Evolutionary conservation across 2,888 invertebrate species (phyloP), one percentile per base, ranked within the genome.

Genomic region (Ametastegia equiseti): DNA sequence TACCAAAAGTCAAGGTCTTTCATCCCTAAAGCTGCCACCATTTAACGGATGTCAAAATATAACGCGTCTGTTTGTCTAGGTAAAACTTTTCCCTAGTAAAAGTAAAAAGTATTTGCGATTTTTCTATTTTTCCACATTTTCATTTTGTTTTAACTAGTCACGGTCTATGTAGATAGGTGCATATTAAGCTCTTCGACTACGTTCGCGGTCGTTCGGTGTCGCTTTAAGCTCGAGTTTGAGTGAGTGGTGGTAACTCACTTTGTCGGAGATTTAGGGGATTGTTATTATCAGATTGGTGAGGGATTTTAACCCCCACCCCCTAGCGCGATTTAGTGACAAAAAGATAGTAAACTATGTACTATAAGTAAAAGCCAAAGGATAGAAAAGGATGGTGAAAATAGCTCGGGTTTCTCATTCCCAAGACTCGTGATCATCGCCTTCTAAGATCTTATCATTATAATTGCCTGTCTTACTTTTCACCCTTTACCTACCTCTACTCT

Each of bases 401-500:
- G n/a, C n/a, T n/a, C 57, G 19, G 19, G 50, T 13, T 60, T 60
- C n/a, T 60, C 11, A 30, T 30, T 30, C 30, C 4, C 13, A 27
- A 39, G 39, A 67, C 39, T 67, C 15, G 65, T 67, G 36, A 39
- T 67, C 65, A 67, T 67, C 65, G 36, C 11, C 65, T 67, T 39
- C 36, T 67, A 67, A 67, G 65, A 67, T 67, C 65, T 67, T 67
- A 67, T 67, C 65, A 39, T 67, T 67, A 39, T 67, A 67, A 67
- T 67, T 67, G 65, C 65, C 65, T 67, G 65, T 67, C 65, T 67
- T 39, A 71, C 71, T 71, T 47, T 23, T 23, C 60, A 30, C 65
- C 65, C 65, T 67, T 36, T 19, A 19, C 13, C 13, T 33, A 7
- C 33, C 15, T 63, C 30, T 63, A 69, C 69, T 42, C 13, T 54